A percentile compares a stretch with the other conserved stretches of the same genome.
These are phyloP conservation scores for Trogon surrucura DNA, from an alignment of 2,113 vertebrate species.

Conservation along the genomic window DNA sequence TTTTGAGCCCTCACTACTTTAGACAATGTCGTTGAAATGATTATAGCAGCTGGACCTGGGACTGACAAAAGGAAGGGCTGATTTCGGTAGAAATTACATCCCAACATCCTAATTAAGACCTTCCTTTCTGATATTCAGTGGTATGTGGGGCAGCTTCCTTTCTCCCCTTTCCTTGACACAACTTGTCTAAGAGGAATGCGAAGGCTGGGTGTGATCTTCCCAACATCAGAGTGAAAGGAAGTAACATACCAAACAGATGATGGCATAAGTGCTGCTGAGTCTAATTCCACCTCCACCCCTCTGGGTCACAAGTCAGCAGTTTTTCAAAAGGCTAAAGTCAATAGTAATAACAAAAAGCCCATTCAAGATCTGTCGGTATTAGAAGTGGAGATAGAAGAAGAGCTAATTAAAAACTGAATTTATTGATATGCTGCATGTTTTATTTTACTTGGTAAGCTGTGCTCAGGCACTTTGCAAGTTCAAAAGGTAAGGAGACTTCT, in stretches of 20 bases:
- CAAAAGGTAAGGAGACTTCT: slow-evolving; percentile 32
- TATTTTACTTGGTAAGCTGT: background rate
- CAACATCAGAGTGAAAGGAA: slow-evolving; percentile 76
- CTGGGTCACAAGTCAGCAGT: slow-evolving; percentile 62
- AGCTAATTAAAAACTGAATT: slow-evolving; percentile 13
- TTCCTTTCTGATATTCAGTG: slow-evolving; percentile 69
- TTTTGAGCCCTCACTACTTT: background rate
- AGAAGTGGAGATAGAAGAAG: slow-evolving; percentile 49
- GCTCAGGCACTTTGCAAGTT: background rate
- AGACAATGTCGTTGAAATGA: background rate
- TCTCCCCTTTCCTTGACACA: slow-evolving; percentile 72
- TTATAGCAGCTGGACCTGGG: background rate
- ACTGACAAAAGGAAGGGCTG: slow-evolving; percentile 61
- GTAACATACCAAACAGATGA: slow-evolving; percentile 77
- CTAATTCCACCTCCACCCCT: slow-evolving; percentile 71
- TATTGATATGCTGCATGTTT: background rate
- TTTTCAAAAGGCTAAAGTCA: slow-evolving; percentile 69
- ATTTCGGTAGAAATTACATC: slow-evolving; percentile 58
- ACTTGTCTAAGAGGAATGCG: slow-evolving; percentile 75
- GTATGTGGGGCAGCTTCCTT: slow-evolving; percentile 67
- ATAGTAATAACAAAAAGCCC: slow-evolving; percentile 49
- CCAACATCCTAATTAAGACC: slow-evolving; percentile 68
- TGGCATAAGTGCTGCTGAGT: slow-evolving; percentile 41
- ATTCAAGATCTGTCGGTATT: slow-evolving; percentile 44
- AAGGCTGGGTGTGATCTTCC: slow-evolving; percentile 79